These are phyloP conservation scores for Pangasianodon hypophthalmus DNA, from an alignment of 2,113 vertebrate genomes.

Conservation along the genomic window DNA sequence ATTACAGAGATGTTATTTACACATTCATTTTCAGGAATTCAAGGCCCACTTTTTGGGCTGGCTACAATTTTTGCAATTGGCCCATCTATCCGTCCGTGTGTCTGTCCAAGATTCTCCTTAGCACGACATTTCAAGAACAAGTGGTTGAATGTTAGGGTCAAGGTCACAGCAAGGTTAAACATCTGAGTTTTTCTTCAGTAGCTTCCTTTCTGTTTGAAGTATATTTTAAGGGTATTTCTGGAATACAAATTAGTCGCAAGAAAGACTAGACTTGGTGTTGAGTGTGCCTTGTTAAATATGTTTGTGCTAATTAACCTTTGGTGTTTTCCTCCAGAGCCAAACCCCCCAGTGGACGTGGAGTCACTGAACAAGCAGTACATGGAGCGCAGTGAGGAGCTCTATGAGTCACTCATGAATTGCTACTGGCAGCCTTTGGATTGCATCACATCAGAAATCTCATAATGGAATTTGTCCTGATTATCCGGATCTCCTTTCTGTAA, in stretches of 20 bases:
- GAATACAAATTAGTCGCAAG: background rate
- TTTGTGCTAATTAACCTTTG: background rate
- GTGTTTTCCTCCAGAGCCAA: conserved; percentile 63
- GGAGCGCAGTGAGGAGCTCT: conserved; percentile 89
- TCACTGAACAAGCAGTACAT: conserved; percentile 86
- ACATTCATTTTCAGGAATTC: no score
- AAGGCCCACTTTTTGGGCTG: no score
- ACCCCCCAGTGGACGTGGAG: conserved; percentile 78
- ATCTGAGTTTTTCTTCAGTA: background rate
- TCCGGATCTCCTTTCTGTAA: conserved; percentile 2
- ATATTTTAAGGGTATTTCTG: background rate
- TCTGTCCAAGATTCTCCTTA: background rate
- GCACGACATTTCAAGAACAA: background rate
- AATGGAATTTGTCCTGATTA: conserved; percentile 64
- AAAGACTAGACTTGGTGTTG: background rate
- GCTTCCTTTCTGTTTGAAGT: background rate
- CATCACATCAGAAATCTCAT: conserved; percentile 77
- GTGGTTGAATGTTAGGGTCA: background rate
- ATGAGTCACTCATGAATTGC: conserved; percentile 85
- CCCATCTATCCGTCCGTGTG: no score
- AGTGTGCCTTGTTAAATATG: background rate
- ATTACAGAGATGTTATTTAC: no score
- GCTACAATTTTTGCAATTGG: no score
- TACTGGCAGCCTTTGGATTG: conserved; percentile 89
- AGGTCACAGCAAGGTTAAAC: no score